These are phyloP conservation scores for Labeo rohita DNA, from an alignment of 2,113 vertebrate species.

Conservation along the genomic window DNA sequence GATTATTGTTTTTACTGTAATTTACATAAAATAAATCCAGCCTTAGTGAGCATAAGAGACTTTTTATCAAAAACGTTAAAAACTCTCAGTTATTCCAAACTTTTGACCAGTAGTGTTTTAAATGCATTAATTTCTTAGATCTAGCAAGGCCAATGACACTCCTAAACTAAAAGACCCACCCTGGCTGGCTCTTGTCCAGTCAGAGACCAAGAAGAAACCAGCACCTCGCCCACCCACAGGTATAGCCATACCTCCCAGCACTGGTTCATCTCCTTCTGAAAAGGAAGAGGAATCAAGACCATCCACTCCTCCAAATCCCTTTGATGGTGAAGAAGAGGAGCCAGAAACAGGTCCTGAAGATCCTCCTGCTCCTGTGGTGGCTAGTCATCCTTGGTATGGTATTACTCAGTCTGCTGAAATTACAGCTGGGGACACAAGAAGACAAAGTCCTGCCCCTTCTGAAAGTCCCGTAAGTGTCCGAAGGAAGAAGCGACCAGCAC, in stretches of 20 bases:
- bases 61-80: neutral
- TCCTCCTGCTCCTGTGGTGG: slow-evolving; percentile 55
- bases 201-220: slow-evolving; percentile 88
- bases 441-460: slow-evolving; percentile 68
- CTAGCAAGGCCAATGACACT: slow-evolving; percentile 70
- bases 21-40: neutral
- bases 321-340: slow-evolving; percentile 81
- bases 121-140: slow-evolving; percentile 9
- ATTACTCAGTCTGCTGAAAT: slow-evolving; percentile 76
- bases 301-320: slow-evolving; percentile 84
- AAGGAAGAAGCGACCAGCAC: slow-evolving; percentile 87
- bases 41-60: neutral
- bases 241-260: slow-evolving; percentile 61
- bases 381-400: slow-evolving; percentile 91
- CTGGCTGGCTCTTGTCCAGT: slow-evolving; percentile 92
- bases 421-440: slow-evolving; percentile 48
- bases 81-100: neutral
- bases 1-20: too few relatives aligned
- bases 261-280: slow-evolving; percentile 68
- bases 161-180: slow-evolving; percentile 90
- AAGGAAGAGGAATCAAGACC: slow-evolving; percentile 69
- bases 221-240: slow-evolving; percentile 80
- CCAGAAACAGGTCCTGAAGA: slow-evolving; percentile 51
- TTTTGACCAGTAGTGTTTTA: neutral
- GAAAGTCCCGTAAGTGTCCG: slow-evolving; percentile 79